Evolutionary conservation across 2,113 vertebrate species (phyloP).

Genomic region (Delphinapterus leucas): DNA sequence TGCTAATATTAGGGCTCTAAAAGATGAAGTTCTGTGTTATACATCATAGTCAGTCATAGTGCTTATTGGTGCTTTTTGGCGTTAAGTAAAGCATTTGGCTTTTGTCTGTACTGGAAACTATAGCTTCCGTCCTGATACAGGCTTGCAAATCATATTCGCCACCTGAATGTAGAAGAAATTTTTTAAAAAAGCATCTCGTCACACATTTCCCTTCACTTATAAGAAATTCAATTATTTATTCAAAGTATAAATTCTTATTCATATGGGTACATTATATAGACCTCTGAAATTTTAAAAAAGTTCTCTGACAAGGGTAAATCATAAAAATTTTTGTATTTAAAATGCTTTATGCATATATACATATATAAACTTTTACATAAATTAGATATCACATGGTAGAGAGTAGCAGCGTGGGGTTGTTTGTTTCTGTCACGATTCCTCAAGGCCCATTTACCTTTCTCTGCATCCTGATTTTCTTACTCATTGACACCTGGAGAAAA

Average conservation of each 20-base stretch:
- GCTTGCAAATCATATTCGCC: background rate
- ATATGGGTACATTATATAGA: background rate
- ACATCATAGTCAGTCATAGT: accelerated
- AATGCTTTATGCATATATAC: background rate
- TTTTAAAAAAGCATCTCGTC: background rate
- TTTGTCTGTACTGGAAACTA: background rate
- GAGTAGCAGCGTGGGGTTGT: background rate
- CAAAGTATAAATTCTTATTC: background rate
- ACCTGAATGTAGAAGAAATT: background rate
- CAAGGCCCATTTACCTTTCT: background rate
- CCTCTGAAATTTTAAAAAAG: background rate
- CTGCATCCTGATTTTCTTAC: background rate
- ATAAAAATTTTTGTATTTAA: background rate
- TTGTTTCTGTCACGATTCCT: background rate
- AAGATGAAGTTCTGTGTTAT: background rate
- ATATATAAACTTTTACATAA: background rate
- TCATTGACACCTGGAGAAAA: background rate
- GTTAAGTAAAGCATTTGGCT: background rate
- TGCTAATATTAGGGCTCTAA: background rate
- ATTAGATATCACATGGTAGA: background rate
- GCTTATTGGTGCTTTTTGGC: background rate
- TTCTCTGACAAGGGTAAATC: background rate
- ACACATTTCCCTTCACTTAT: background rate
- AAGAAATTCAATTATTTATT: background rate
- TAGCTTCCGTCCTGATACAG: background rate